phyloP scores from a whole-genome alignment of 2,888 invertebrate genomes.

The Ophion obscuratus region DNA sequence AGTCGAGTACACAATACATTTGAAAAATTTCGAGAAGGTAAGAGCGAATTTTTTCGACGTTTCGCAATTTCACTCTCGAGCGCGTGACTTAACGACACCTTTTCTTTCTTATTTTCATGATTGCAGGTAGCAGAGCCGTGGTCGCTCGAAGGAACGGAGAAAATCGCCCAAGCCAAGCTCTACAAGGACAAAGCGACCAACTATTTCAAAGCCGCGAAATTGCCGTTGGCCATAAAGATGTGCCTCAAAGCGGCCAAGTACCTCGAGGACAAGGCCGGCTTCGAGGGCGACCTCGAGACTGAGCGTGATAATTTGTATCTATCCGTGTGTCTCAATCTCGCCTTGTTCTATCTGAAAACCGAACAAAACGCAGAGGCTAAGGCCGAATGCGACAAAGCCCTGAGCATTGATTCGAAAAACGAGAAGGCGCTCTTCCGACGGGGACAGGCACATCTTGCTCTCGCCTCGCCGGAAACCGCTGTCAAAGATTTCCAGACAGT shows the following conservation, averaged over 20 bases:
- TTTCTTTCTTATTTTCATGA: slow-evolving; percentile 18
- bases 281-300: slow-evolving; percentile 83
- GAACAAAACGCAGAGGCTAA: slow-evolving; percentile 90
- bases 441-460: slow-evolving; percentile 91
- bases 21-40: slow-evolving; percentile 94
- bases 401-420: slow-evolving; percentile 90
- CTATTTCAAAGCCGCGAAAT: slow-evolving; percentile 93
- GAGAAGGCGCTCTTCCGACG: slow-evolving; percentile 96
- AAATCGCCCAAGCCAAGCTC: slow-evolving; percentile 91
- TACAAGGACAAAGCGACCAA: slow-evolving; percentile 96
- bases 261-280: slow-evolving; percentile 84
- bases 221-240: slow-evolving; percentile 92
- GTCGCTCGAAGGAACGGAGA: slow-evolving; percentile 92
- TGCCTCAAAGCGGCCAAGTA: slow-evolving; percentile 91
- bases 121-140: slow-evolving; percentile 90
- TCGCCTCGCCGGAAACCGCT: slow-evolving; percentile 92
- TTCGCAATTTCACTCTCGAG: slow-evolving; percentile 1
- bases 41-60: background rate
- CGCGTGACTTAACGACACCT: background rate
- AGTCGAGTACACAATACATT: slow-evolving; percentile 92
- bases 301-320: slow-evolving; percentile 87
- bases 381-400: slow-evolving; percentile 90
- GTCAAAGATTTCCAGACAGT: slow-evolving; percentile 91
- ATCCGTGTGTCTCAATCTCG: slow-evolving; percentile 92
- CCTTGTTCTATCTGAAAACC: slow-evolving; percentile 92